A percentile compares a stretch with the other conserved stretches of the same genome.
Conservation (phyloP, 1,140 invertebrate genomes). For the Dermatophagoides farinae region DNA sequence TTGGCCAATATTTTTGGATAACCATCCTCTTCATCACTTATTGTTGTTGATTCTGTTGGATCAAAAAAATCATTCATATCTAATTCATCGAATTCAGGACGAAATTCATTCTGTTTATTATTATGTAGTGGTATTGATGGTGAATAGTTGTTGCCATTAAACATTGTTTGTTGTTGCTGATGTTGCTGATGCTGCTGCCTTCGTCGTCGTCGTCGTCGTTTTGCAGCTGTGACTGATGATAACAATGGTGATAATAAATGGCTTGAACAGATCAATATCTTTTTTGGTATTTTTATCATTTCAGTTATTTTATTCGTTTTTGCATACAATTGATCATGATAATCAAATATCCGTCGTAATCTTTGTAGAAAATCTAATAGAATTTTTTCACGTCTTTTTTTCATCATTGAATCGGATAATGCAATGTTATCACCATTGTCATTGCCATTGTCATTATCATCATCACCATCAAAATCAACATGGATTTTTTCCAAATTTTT, state of each 20-base stretch:
- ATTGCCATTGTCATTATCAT: not conserved
- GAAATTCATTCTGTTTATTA: not conserved
- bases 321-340: too few species aligned
- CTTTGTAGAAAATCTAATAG: not conserved
- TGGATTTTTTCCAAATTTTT: slow-evolving; percentile 39
- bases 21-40: not conserved
- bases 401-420: slow-evolving; percentile 21
- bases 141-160: not conserved
- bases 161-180: too few species aligned
- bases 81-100: not conserved
- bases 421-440: not conserved
- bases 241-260: slow-evolving; percentile 1
- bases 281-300: not conserved
- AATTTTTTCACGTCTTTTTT: not conserved
- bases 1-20: not conserved
- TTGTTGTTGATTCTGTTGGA: not conserved
- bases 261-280: slow-evolving; percentile 7
- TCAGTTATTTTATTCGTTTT: too few species aligned
- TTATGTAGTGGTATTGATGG: not conserved
- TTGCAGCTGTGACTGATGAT: not conserved
- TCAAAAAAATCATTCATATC: not conserved
- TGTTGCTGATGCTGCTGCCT: too few species aligned
- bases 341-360: not conserved
- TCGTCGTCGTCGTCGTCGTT: too few species aligned
- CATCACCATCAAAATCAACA: not conserved